A percentile compares a stretch with the other conserved stretches of the same genome.
These are phyloP conservation scores for Platysternon megacephalum DNA, from an alignment of 2,113 vertebrate species.

Conservation along the genomic window DNA sequence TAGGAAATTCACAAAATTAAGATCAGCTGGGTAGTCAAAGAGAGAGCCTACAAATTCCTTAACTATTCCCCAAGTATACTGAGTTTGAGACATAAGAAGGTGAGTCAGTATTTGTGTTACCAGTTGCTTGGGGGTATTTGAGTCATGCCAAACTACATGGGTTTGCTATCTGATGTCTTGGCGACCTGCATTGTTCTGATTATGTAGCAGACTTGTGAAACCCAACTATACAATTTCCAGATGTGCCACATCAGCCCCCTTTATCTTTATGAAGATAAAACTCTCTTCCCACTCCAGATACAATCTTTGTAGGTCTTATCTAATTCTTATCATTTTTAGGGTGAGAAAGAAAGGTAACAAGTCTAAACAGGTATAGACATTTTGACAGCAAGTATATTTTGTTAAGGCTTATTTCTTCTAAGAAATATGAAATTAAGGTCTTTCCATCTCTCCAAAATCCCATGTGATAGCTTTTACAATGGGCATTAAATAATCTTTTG, in stretches of 20 bases:
- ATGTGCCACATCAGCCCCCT: neutral
- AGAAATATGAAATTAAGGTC: neutral
- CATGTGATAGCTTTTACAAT: neutral
- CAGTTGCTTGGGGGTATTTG: neutral
- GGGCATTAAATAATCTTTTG: neutral
- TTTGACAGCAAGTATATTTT: neutral
- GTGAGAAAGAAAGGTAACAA: neutral
- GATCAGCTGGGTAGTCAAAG: neutral
- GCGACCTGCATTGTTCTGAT: neutral
- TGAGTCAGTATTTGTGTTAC: neutral
- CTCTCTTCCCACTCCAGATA: neutral
- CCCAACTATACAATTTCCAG: neutral
- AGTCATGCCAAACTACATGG: neutral
- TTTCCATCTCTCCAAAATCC: neutral
- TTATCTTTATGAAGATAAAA: constrained; percentile 9
- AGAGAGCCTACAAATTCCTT: neutral
- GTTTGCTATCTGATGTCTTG: neutral
- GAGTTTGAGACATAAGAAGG: neutral
- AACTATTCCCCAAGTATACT: neutral
- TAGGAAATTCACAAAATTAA: neutral
- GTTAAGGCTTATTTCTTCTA: neutral
- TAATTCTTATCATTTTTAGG: neutral
- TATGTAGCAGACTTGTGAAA: neutral
- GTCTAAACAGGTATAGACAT: neutral
- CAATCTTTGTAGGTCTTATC: neutral